These are phyloP conservation scores for Eueremaeus valkanovi DNA, from an alignment of 2,888 invertebrate species.

Conservation along the genomic window DNA sequence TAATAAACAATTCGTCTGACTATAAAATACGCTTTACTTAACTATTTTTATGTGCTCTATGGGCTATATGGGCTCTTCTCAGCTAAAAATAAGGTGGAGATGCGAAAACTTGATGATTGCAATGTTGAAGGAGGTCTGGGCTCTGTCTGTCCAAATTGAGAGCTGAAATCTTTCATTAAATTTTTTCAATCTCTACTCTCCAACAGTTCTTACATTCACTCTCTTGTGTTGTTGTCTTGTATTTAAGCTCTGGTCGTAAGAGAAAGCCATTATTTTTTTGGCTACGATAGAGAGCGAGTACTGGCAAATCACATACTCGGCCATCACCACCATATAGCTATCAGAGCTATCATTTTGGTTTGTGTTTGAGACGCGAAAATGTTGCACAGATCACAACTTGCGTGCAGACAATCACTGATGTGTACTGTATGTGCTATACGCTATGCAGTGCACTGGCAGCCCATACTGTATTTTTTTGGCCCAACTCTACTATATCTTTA, in stretches of 20 bases:
- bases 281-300: background rate
- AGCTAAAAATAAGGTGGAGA: constrained; percentile 13
- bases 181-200: background rate
- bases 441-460: background rate
- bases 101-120: constrained; percentile 27
- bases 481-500: background rate
- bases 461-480: constrained; percentile 18
- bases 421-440: too few relatives aligned
- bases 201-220: background rate
- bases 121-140: constrained; percentile 30
- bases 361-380: constrained; percentile 3
- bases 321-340: background rate
- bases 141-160: constrained; percentile 22
- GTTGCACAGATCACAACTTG: constrained; percentile 32
- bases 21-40: background rate
- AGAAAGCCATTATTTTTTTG: background rate
- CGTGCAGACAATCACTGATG: constrained; percentile 4
- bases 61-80: constrained; percentile 20
- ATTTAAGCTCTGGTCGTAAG: background rate
- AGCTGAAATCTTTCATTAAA: constrained; percentile 31
- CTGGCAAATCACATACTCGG: constrained; percentile 10
- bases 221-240: constrained; percentile 3
- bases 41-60: background rate
- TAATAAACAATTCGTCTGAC: constrained; percentile 31
- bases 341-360: constrained; percentile 23